Conservation (phyloP, 2,113 vertebrate species). For the Forbesichthys agassizii region DNA sequence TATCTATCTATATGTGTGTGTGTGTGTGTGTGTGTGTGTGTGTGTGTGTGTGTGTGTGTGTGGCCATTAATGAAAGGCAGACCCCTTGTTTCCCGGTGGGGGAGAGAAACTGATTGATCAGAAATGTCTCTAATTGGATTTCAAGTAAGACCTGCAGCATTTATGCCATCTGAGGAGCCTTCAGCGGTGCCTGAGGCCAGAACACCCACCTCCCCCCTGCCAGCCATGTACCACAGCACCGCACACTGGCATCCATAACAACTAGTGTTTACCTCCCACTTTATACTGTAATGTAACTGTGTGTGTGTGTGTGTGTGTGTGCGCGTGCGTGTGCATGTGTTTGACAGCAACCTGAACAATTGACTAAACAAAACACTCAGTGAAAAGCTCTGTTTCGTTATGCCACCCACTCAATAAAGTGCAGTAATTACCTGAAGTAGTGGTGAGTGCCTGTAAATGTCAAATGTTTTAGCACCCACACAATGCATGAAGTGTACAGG, state of each 20-base stretch:
- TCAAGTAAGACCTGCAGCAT: slow-evolving; percentile 70
- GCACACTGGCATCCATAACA: slow-evolving; percentile 38
- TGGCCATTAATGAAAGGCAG: slow-evolving; percentile 58
- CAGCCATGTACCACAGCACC: slow-evolving; percentile 6
- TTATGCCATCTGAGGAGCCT: slow-evolving; percentile 50
- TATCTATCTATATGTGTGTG: not conserved
- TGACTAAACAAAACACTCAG: slow-evolving; percentile 28
- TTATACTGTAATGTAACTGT: slow-evolving; percentile 20
- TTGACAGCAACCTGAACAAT: slow-evolving; percentile 31
- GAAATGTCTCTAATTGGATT: slow-evolving; percentile 74
- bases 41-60: slow-evolving; percentile 42
- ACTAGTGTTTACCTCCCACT: slow-evolving; percentile 38
- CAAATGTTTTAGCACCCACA: slow-evolving; percentile 46
- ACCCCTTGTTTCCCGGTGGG: slow-evolving; percentile 26
- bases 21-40: slow-evolving; percentile 31
- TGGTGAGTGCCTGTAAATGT: slow-evolving; percentile 41
- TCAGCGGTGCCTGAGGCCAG: slow-evolving; percentile 32
- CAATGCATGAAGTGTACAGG: slow-evolving; percentile 48
- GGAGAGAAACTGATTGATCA: slow-evolving; percentile 69
- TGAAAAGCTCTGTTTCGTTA: slow-evolving; percentile 30
- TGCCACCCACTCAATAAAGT: slow-evolving; percentile 34
- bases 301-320: slow-evolving; percentile 1
- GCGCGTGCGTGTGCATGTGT: not conserved
- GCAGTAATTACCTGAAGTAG: slow-evolving; percentile 48
- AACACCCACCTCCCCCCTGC: slow-evolving; percentile 19